A percentile compares a stretch with the other conserved stretches of the same genome.
phyloP scores from a whole-genome alignment of 2,888 invertebrate species.

The Papilio demoleus region DNA sequence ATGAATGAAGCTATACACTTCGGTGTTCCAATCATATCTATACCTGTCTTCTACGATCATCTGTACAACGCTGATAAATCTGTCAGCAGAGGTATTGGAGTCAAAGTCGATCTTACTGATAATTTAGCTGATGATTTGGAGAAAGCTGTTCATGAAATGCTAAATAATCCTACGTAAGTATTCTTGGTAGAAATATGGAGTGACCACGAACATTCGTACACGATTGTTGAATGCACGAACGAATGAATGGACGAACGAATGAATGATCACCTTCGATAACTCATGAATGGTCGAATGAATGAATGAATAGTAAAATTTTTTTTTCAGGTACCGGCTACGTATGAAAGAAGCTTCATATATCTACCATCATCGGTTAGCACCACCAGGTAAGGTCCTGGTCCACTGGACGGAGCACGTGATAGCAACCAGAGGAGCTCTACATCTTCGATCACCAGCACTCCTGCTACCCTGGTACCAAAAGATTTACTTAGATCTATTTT shows the following conservation, averaged over 20 bases:
- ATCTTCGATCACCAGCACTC: slow-evolving; percentile 64
- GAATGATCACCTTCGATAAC: too few relatives aligned
- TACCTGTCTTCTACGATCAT: slow-evolving; percentile 37
- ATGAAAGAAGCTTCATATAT: slow-evolving; percentile 55
- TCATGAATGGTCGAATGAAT: too few relatives aligned
- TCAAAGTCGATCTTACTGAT: slow-evolving; percentile 27
- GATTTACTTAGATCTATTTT: slow-evolving; percentile 61
- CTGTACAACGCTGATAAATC: slow-evolving; percentile 26
- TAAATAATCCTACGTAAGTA: slow-evolving; percentile 27
- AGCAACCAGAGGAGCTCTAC: slow-evolving; percentile 80
- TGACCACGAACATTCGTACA: too few relatives aligned
- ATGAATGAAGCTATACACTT: slow-evolving; percentile 56
- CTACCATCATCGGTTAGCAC: slow-evolving; percentile 73
- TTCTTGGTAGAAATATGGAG: background rate
- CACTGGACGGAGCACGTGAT: slow-evolving; percentile 88
- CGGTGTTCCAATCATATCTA: slow-evolving; percentile 53
- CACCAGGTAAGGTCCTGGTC: slow-evolving; percentile 83
- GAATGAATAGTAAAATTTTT: too few relatives aligned
- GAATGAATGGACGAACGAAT: too few relatives aligned
- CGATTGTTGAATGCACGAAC: too few relatives aligned
- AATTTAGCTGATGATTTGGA: slow-evolving; percentile 20
- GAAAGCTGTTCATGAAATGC: slow-evolving; percentile 24
- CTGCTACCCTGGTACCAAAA: slow-evolving; percentile 58
- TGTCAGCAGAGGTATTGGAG: slow-evolving; percentile 18
- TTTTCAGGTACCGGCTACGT: slow-evolving; percentile 54